Evolutionary conservation across 2,888 invertebrate species (phyloP).

Genomic region (Cheilosia scutellata): DNA sequence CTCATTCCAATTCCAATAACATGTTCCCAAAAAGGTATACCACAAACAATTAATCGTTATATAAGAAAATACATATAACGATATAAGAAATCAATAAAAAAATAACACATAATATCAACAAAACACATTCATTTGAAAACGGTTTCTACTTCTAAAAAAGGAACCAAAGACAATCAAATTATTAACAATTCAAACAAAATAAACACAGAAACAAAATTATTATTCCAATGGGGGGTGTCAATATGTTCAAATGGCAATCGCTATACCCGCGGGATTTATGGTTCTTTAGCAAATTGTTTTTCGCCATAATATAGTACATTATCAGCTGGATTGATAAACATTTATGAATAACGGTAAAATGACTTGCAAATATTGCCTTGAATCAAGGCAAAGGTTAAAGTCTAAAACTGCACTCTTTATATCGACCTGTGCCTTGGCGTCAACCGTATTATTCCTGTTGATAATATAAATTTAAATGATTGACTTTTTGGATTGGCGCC

Average conservation of each 20-base stretch:
- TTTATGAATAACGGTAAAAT: not conserved
- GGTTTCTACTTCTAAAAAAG: constrained; percentile 9
- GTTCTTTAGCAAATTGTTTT: too few species aligned
- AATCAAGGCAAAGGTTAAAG: constrained; percentile 3
- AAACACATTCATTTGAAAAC: constrained; percentile 10
- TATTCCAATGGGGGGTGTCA: not conserved
- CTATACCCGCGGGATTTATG: too few species aligned
- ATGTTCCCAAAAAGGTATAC: not conserved
- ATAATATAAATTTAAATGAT: constrained; percentile 17
- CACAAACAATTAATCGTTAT: not conserved
- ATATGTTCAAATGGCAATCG: not conserved
- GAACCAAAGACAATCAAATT: constrained; percentile 12
- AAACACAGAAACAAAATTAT: not conserved
- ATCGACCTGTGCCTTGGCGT: too few species aligned
- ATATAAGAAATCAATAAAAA: constrained; percentile 7
- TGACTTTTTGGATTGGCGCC: constrained; percentile 16
- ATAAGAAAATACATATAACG: not conserved
- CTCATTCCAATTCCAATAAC: not conserved
- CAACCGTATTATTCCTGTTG: constrained; percentile 1
- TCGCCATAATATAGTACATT: not conserved
- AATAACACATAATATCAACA: constrained; percentile 3
- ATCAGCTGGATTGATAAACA: not conserved
- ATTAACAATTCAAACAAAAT: not conserved
- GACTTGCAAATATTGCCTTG: not conserved
- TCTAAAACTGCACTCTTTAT: constrained; percentile 5